Evolutionary conservation across 1,140 invertebrate genomes (phyloP), one percentile per base, ranked within the genome.

Genomic region (Zaprionus taronus): DNA sequence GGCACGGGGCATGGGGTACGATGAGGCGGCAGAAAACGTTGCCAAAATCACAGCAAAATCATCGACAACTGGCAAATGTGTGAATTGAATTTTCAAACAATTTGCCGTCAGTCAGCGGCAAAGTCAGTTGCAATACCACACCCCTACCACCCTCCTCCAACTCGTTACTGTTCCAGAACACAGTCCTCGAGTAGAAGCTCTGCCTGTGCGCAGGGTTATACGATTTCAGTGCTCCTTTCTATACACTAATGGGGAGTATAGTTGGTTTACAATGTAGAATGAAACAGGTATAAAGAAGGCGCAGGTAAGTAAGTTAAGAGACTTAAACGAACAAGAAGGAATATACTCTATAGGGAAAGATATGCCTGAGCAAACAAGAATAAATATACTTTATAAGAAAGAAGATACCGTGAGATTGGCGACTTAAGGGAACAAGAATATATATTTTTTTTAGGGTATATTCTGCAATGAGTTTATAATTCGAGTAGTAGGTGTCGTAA

Each of bases 71-170:
- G 85, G 76, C 85, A 90, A 90, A 89, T 89, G 85, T 89, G 85
- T 89, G 85, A 89, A 89, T 89, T 89, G 85, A 89, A 89, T 89
- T 89, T 89, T 85, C 85, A 89, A 89, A 89, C 85, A 84, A 89
- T 90, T 89, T 77, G 53, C 72, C 69, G 64, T 77, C 72, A 75
- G 69, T 83, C 80, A 58, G 57, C 38, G 56, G 41, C 60, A 65
- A 69, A 65, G 79, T 81, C 85, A 81, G 74, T 64, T 77, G 64
- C 34, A 65, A 38, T 66, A 34, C 56, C 64, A 55, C 4, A 28
- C 14, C 44, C 47, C 34, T 24, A 20, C 24, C 66, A 20, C 44
- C 22, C 44, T 17, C 22, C 31, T 9, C 28, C 17, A 28, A 44
- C 34, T 24, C 17, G 36, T 47, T 55, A n/a, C 41, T 17, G 55